Percentiles rank a stretch among this genome's conserved stretches.
Evolutionary conservation across 2,797 vertebrate species (phyloP).

Genomic region (Mallotus villosus): DNA sequence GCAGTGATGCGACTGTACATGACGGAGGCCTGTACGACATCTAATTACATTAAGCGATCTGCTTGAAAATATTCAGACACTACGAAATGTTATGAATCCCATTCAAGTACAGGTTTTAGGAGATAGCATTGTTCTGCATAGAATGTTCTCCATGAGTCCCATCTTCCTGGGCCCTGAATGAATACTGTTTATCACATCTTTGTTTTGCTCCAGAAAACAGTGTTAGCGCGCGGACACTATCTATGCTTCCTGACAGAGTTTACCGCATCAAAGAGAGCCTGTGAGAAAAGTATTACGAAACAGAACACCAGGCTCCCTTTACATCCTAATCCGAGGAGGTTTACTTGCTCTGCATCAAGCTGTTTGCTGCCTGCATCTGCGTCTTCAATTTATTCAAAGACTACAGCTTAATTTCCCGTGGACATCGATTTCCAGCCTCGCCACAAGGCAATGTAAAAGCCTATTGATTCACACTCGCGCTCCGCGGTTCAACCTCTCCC

Average conservation of each 20-base stretch:
- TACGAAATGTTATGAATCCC: too few relatives aligned
- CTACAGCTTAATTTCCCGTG: conserved; percentile 66
- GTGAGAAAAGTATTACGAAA: conserved; percentile 28
- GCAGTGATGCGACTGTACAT: too few relatives aligned
- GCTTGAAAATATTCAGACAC: neutral
- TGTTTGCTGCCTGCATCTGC: conserved; percentile 40
- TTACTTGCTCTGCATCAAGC: conserved; percentile 40
- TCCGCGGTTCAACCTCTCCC: conserved; percentile 36
- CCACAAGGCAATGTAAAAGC: conserved; percentile 56
- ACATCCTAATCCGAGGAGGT: conserved; percentile 50
- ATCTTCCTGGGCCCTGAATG: conserved; percentile 22
- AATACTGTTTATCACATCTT: conserved; percentile 27
- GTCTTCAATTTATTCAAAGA: conserved; percentile 68
- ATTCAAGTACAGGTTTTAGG: too few relatives aligned
- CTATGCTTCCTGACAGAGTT: conserved; percentile 23
- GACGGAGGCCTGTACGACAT: too few relatives aligned
- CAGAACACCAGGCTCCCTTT: conserved; percentile 25
- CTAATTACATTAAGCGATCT: too few relatives aligned
- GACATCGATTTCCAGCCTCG: conserved; percentile 62
- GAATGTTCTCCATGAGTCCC: conserved; percentile 21
- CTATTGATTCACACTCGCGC: conserved; percentile 62
- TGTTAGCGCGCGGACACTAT: conserved; percentile 34
- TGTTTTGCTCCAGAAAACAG: conserved; percentile 43
- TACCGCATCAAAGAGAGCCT: conserved; percentile 25
- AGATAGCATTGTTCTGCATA: neutral